Percentiles rank a stretch among this genome's conserved stretches.
phyloP scores from a whole-genome alignment of 2,113 vertebrate species.

The Sminthopsis crassicaudata region DNA sequence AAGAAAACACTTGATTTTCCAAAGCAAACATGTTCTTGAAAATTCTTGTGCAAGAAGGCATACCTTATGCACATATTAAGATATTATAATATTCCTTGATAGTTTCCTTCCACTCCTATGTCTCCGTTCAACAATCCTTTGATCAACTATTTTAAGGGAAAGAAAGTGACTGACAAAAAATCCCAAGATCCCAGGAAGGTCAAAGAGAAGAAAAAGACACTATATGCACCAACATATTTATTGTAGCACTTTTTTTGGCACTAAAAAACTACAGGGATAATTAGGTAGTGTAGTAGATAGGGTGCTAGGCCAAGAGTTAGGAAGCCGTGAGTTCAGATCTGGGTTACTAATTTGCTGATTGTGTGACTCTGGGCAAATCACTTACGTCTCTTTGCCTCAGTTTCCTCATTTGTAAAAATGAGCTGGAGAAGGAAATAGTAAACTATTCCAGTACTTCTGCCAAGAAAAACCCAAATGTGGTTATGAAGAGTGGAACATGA shows the following conservation, averaged over 20 bases:
- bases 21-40: background rate
- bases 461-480: background rate
- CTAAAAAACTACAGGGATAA: background rate
- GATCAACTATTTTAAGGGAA: background rate
- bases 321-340: background rate
- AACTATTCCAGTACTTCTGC: background rate
- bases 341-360: background rate
- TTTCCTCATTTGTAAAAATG: background rate
- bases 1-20: background rate
- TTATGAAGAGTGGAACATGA: background rate
- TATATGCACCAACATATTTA: background rate
- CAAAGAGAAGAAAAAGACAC: background rate
- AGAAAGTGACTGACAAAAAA: background rate
- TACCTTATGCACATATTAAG: background rate
- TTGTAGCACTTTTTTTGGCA: background rate
- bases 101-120: background rate
- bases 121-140: background rate
- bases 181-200: background rate
- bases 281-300: background rate
- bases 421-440: background rate
- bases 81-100: background rate
- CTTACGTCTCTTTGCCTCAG: background rate
- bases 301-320: background rate
- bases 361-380: background rate
- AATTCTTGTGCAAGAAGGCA: background rate